Evolutionary conservation across 2,888 invertebrate species (phyloP), one percentile per base, ranked within the genome.

Genomic region (Serrognathus titanus): DNA sequence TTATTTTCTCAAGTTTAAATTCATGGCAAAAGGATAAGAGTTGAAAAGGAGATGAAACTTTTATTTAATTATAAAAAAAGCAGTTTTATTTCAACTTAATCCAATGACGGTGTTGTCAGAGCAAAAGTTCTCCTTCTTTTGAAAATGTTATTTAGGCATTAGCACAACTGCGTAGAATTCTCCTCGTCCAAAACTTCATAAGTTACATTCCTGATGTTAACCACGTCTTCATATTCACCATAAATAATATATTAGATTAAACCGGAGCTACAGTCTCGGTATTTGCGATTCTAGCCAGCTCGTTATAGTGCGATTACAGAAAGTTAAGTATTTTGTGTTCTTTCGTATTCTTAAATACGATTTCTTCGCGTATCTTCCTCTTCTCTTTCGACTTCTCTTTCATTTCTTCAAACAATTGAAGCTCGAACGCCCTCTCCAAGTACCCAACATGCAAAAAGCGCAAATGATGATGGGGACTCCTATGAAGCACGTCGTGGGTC

Each of bases 291-390:
- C 77, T 71, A 0, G 89, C 85, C 16, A 92, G 74, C 11, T 87
- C 85, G 9, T 86, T 81, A 74, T 89, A 89, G 71, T 92, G 92
- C 41, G 77, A 77, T 69, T 86, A 86, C 79, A 88, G 85, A 55
- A 84, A 82, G 0, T 85, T 83, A 0, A 90, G 92, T 87, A 94
- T 87, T 84, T 89, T 86, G 74, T 94, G 94, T 16, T 91, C 88
- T 71, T 93, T 88, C 6, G 58, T 43, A 62, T 83, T 85, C 9
- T 83, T 83, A 68, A 87, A 83, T 0, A 92, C 92, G 16, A 82
- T 77, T 1, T 79, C 76, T 54, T 83, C 80, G 10, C 87, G 81
- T 9, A 79, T 78, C 43, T 75, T 66, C 63, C 83, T 78, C 38
- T 87, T 87, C 16, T 79, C 72, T 36, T 81, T 77, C 4, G 85